These are phyloP conservation scores for Thysanoteuthis rhombus DNA, from an alignment of 2,888 invertebrate species.

Conservation along the genomic window DNA sequence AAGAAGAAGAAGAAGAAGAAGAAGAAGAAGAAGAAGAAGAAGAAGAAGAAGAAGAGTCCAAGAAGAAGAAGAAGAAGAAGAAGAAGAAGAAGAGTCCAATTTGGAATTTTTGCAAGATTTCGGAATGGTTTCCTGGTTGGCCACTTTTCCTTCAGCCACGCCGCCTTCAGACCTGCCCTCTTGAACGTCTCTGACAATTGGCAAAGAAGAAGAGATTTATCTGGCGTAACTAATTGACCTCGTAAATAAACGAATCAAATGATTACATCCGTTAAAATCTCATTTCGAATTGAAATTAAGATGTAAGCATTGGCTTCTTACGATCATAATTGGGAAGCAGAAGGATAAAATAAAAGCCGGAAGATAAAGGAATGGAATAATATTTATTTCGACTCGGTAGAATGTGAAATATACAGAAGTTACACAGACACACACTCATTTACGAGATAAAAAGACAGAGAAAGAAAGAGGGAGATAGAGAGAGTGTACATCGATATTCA, in stretches of 20 bases:
- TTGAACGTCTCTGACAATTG: neutral
- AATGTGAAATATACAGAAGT: too few species aligned
- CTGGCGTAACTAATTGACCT: neutral
- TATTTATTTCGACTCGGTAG: neutral
- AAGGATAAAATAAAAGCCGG: neutral
- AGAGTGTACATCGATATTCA: too few species aligned
- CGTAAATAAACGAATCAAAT: neutral
- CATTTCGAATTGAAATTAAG: neutral
- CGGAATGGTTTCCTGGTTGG: neutral
- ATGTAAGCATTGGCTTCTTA: neutral
- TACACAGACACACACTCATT: too few species aligned
- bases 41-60: too few species aligned
- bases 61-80: neutral
- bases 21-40: accelerated
- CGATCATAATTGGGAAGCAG: neutral
- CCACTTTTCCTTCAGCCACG: neutral
- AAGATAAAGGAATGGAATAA: neutral
- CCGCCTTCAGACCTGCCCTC: neutral
- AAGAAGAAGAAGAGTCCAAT: neutral
- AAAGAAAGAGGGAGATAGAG: too few species aligned
- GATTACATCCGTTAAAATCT: neutral
- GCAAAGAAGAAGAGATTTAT: constrained; percentile 12
- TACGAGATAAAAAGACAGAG: too few species aligned
- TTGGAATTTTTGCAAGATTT: neutral
- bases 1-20: too few species aligned